Evolutionary conservation across 2,888 invertebrate genomes (phyloP).

Genomic region (Drosophila atripex): DNA sequence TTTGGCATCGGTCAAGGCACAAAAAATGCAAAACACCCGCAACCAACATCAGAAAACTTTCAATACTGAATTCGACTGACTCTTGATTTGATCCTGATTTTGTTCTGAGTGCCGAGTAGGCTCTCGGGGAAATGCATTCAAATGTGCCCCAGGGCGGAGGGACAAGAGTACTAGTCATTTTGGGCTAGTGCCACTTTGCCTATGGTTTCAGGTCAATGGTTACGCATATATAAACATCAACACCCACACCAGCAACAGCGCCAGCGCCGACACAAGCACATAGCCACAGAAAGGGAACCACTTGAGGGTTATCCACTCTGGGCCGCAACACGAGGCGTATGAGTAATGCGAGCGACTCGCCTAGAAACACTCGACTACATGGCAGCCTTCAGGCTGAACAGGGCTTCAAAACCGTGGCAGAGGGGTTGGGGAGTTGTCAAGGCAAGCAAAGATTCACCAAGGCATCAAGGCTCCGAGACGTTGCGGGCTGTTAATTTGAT

Average conservation of each 20-base stretch:
- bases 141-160: slow-evolving; percentile 14
- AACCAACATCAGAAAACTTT: slow-evolving; percentile 23
- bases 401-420: slow-evolving; percentile 1
- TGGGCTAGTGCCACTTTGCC: slow-evolving; percentile 69
- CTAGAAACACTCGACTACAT: slow-evolving; percentile 34
- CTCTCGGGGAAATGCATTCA: slow-evolving; percentile 31
- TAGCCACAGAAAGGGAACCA: slow-evolving; percentile 13
- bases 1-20: slow-evolving; percentile 47
- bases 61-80: slow-evolving; percentile 6
- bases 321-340: slow-evolving; percentile 58
- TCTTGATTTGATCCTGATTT: slow-evolving; percentile 14
- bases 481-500: slow-evolving; percentile 75
- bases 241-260: slow-evolving; percentile 5
- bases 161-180: slow-evolving; percentile 59
- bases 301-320: slow-evolving; percentile 26
- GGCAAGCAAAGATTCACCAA: slow-evolving; percentile 7
- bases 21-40: slow-evolving; percentile 23
- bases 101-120: slow-evolving; percentile 1
- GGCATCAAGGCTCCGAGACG: slow-evolving; percentile 52
- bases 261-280: slow-evolving; percentile 4
- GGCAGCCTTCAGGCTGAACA: slow-evolving; percentile 4
- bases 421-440: slow-evolving; percentile 10
- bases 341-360: slow-evolving; percentile 48
- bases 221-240: slow-evolving; percentile 37
- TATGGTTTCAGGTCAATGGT: slow-evolving; percentile 66